A percentile compares a stretch with the other conserved stretches of the same genome.
phyloP scores from a whole-genome alignment of 2,113 vertebrate species.

The Oreamnos americanus region DNA sequence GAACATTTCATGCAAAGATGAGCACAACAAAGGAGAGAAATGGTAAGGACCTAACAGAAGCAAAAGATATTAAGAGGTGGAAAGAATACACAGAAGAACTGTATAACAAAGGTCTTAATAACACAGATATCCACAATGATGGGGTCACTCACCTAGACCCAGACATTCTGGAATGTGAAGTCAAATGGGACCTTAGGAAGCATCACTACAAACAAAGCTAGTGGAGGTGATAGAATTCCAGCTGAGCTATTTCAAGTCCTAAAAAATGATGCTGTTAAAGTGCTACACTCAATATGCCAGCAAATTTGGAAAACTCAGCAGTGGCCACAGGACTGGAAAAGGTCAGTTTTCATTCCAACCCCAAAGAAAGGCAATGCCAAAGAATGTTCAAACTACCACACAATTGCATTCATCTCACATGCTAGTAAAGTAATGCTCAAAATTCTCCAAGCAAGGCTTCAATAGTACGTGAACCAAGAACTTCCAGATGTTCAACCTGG shows the following conservation, averaged over 20 bases:
- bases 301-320: neutral
- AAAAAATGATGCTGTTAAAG: neutral
- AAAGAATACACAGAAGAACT: neutral
- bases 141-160: neutral
- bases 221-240: neutral
- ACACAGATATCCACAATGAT: neutral
- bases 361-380: neutral
- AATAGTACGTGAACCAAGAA: accelerated
- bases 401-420: neutral
- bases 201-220: neutral
- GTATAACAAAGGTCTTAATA: neutral
- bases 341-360: neutral
- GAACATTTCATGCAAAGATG: neutral
- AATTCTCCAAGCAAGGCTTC: neutral
- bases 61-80: neutral
- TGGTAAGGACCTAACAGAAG: neutral
- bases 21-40: neutral
- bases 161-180: neutral
- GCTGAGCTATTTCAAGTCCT: neutral
- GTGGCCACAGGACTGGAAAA: neutral
- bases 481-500: neutral
- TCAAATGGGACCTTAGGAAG: neutral
- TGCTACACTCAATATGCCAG: neutral
- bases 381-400: neutral
- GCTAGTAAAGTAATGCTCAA: neutral